These are phyloP conservation scores for Protaetia brevitarsis DNA, from an alignment of 1,140 invertebrate species.

Conservation along the genomic window DNA sequence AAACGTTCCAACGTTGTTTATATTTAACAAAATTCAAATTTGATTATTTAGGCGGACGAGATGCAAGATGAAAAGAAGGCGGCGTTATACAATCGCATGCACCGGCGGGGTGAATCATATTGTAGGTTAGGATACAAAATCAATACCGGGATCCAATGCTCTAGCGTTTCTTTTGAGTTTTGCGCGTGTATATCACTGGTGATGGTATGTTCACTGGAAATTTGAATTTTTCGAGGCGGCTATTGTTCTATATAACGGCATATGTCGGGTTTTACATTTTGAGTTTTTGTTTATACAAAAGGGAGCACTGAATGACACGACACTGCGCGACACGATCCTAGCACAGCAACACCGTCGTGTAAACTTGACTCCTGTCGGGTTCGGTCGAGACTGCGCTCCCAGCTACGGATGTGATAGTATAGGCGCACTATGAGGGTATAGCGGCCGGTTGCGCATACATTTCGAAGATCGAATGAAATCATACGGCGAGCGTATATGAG, in stretches of 20 bases:
- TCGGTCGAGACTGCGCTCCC: conserved; percentile 16
- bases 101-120: conserved; percentile 28
- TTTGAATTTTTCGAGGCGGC: background rate
- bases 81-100: background rate
- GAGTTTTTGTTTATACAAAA: background rate
- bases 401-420: conserved; percentile 7
- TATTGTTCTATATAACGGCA: background rate
- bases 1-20: background rate
- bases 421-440: background rate
- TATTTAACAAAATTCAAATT: too few species aligned
- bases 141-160: conserved; percentile 26
- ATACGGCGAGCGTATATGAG: background rate
- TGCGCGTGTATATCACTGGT: too few species aligned
- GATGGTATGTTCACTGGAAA: background rate
- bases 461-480: background rate
- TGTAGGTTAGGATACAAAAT: conserved; percentile 33
- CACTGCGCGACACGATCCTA: background rate
- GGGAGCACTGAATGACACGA: background rate
- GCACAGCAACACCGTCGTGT: background rate
- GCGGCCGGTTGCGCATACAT: background rate
- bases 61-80: background rate
- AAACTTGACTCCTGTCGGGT: background rate
- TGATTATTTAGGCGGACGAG: background rate
- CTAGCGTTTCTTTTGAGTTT: background rate
- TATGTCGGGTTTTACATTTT: background rate